A percentile compares a stretch with the other conserved stretches of the same genome.
Evolutionary conservation across 2,113 vertebrate genomes (phyloP).

Genomic region (Alethe castanea): DNA sequence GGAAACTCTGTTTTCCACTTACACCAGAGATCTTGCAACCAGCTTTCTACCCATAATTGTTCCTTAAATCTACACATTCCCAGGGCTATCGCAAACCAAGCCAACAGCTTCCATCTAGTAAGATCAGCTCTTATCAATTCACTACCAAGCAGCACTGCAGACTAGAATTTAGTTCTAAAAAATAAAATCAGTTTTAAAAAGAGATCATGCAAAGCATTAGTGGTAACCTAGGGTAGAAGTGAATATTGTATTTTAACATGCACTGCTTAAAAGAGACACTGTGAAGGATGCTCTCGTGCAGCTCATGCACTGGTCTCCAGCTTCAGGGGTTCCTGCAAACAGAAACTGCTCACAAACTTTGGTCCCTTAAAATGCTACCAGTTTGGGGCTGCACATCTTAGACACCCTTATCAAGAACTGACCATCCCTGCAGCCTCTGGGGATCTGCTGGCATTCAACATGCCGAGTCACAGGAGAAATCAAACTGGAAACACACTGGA

Average conservation of each 20-base stretch:
- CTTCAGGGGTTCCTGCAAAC: neutral
- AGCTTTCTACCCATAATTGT: rapidly evolving
- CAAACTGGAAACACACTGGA: neutral
- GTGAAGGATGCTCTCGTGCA: neutral
- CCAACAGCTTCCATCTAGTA: neutral
- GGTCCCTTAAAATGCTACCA: neutral
- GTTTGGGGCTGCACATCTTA: neutral
- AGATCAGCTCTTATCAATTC: neutral
- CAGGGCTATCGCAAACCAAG: neutral
- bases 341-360: neutral
- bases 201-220: neutral
- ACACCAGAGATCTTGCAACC: neutral
- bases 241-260: neutral
- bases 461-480: neutral
- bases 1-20: neutral
- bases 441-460: neutral
- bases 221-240: neutral
- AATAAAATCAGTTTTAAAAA: neutral
- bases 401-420: neutral
- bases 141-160: neutral
- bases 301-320: too few species aligned
- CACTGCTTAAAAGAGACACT: constrained; percentile 71
- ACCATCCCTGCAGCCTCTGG: neutral
- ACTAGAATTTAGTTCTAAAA: neutral
- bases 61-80: neutral